phyloP scores from a whole-genome alignment of 2,888 invertebrate genomes.

The Prionchulus punctatus region DNA sequence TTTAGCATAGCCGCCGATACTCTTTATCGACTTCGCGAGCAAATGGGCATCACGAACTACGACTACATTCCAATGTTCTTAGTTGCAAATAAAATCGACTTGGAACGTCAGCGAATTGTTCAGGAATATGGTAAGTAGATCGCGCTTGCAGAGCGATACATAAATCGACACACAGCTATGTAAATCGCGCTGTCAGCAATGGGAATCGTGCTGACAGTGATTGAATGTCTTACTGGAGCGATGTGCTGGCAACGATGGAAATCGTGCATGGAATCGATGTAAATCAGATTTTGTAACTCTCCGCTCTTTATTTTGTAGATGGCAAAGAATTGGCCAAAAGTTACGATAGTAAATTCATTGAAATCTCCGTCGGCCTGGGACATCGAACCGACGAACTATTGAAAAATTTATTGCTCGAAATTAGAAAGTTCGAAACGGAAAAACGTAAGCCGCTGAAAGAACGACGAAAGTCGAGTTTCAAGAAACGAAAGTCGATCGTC shows the following conservation, averaged over 20 bases:
- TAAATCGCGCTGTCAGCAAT: no score
- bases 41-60: not conserved
- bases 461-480: not conserved
- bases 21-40: not conserved
- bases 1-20: not conserved
- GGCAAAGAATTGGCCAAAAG: constrained; percentile 1
- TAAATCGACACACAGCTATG: no score
- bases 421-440: not conserved
- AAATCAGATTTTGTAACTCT: no score
- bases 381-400: not conserved
- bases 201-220: no score
- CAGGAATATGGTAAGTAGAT: not conserved
- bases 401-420: not conserved
- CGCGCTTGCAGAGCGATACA: no score
- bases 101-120: not conserved
- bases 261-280: no score
- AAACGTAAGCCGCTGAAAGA: not conserved
- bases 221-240: no score
- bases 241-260: no score
- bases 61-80: not conserved
- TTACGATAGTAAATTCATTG: constrained; percentile 1
- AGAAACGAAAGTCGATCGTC: not conserved
- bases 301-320: not conserved
- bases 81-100: not conserved
- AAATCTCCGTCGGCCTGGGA: not conserved